phyloP scores from a whole-genome alignment of 2,113 vertebrate species.

The Delphinus delphis region DNA sequence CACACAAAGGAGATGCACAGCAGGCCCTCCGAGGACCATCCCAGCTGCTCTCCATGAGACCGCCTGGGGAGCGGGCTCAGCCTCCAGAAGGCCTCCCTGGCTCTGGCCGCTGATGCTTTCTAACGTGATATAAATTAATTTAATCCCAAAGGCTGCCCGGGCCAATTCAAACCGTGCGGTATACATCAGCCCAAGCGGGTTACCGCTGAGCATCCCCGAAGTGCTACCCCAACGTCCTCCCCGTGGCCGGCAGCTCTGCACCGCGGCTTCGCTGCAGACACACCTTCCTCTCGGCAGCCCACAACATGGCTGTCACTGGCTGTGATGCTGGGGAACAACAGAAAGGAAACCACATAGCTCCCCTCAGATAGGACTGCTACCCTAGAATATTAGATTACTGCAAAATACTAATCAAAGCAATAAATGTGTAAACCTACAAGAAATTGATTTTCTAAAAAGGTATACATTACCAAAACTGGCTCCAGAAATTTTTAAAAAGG shows the following conservation, averaged over 20 bases:
- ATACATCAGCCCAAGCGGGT: slow-evolving; percentile 46
- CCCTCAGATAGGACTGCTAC: not conserved
- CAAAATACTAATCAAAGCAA: not conserved
- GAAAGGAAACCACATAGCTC: not conserved
- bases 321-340: not conserved
- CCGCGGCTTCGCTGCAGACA: not conserved
- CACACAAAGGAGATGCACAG: slow-evolving; percentile 50
- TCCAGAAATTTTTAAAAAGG: not conserved
- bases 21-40: not conserved
- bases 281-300: not conserved
- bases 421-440: not conserved
- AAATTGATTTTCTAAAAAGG: not conserved
- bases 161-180: slow-evolving; percentile 50
- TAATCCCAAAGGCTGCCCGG: slow-evolving; percentile 61
- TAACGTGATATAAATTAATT: slow-evolving; percentile 66
- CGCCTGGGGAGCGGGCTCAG: slow-evolving; percentile 2
- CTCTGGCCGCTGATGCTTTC: slow-evolving; percentile 65
- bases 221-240: not conserved
- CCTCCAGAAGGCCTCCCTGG: slow-evolving; percentile 54
- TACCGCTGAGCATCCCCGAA: slow-evolving; percentile 21
- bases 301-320: not conserved
- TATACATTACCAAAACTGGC: not conserved
- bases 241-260: not conserved
- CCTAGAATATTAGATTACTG: not conserved
- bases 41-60: slow-evolving; percentile 54